These are phyloP conservation scores for mouse (Mus musculus) DNA, from an alignment of 2,113 vertebrate genomes.

Conservation along the genomic window DNA sequence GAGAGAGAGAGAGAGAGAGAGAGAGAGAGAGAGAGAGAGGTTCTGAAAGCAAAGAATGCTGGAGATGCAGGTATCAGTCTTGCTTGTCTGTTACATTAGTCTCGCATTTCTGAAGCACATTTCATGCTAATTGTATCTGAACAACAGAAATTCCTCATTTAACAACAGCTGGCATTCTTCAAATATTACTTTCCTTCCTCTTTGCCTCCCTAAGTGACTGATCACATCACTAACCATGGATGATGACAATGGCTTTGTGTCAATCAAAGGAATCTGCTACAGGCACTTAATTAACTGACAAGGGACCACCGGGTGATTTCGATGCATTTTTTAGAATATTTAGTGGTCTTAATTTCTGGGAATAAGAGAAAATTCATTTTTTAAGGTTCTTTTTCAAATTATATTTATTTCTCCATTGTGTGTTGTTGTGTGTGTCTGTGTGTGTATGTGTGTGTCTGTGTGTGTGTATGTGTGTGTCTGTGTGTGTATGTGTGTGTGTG, in stretches of 20 bases:
- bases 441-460: not conserved
- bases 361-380: slow-evolving; percentile 58
- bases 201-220: slow-evolving; percentile 78
- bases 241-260: slow-evolving; percentile 75
- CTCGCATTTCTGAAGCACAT: slow-evolving; percentile 78
- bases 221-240: slow-evolving; percentile 69
- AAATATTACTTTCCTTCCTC: slow-evolving; percentile 82
- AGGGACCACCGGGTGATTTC: not conserved
- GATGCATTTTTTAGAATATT: not conserved
- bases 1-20: no score
- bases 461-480: no score
- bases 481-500: no score
- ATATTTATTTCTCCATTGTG: not conserved
- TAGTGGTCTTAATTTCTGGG: slow-evolving; percentile 31
- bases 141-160: slow-evolving; percentile 79
- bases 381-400: not conserved
- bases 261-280: slow-evolving; percentile 79
- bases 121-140: slow-evolving; percentile 82
- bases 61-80: slow-evolving; percentile 31
- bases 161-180: slow-evolving; percentile 79
- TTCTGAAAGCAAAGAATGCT: slow-evolving; percentile 61
- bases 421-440: not conserved
- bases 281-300: slow-evolving; percentile 75
- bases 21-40: no score
- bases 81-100: slow-evolving; percentile 72